Evolutionary conservation across 2,797 vertebrate genomes (phyloP).

Genomic region (Leptodactylus fallax): DNA sequence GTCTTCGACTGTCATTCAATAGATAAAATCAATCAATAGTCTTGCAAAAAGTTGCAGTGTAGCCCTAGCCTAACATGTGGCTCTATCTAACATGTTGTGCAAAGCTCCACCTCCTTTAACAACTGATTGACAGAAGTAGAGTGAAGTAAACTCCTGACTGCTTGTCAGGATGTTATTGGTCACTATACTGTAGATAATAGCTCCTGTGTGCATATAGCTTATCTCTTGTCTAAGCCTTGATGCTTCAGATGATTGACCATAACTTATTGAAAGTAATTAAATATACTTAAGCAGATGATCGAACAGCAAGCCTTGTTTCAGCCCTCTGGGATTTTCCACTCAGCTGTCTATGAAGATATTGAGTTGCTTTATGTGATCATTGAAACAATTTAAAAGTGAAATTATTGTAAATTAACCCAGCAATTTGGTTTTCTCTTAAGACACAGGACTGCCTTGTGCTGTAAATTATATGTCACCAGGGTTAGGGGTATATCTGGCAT

Average conservation of each 20-base stretch:
- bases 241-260: background rate
- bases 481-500: too few species aligned
- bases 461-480: too few species aligned
- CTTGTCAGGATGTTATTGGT: background rate
- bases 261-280: constrained; percentile 27
- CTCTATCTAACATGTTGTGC: too few species aligned
- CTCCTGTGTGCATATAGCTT: background rate
- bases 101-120: background rate
- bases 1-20: too few species aligned
- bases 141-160: background rate
- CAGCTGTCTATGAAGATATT: constrained; percentile 7
- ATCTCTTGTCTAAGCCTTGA: background rate
- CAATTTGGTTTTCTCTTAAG: background rate
- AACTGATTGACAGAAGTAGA: background rate
- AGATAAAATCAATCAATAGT: too few species aligned
- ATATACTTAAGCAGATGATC: background rate
- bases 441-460: too few species aligned
- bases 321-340: constrained; percentile 14
- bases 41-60: too few species aligned
- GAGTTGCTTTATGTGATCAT: background rate
- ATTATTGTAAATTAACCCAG: background rate
- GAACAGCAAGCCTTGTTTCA: background rate
- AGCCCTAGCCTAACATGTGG: too few species aligned
- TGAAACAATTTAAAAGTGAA: background rate
- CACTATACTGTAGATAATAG: background rate